These are phyloP conservation scores for Lagocephalus sceleratus DNA, from an alignment of 2,797 vertebrate genomes.

Conservation along the genomic window DNA sequence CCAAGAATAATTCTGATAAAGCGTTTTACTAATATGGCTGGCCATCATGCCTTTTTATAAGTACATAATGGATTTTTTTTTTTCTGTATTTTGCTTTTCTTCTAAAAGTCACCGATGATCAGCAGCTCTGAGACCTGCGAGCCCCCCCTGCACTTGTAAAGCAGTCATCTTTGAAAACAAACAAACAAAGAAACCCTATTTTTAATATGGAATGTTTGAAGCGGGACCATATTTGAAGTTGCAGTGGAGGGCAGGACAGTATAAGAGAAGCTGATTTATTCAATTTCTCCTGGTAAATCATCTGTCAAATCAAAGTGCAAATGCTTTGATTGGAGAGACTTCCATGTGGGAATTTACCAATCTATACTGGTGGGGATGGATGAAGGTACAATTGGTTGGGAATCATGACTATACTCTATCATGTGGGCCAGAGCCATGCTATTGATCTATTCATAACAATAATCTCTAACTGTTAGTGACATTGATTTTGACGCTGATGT, in stretches of 20 bases:
- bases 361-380: too few relatives aligned
- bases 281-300: slow-evolving; percentile 14
- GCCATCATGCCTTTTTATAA: slow-evolving; percentile 26
- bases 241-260: neutral
- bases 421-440: too few relatives aligned
- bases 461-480: too few relatives aligned
- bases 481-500: too few relatives aligned
- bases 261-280: slow-evolving; percentile 16
- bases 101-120: slow-evolving; percentile 17
- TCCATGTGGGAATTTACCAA: neutral
- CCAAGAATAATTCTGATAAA: slow-evolving; percentile 23
- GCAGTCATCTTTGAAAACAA: slow-evolving; percentile 16
- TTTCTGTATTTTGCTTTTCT: slow-evolving; percentile 26
- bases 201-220: slow-evolving; percentile 1
- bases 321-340: slow-evolving; percentile 27
- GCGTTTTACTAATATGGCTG: slow-evolving; percentile 33
- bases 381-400: too few relatives aligned
- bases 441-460: too few relatives aligned
- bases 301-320: slow-evolving; percentile 43
- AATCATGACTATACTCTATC: too few relatives aligned
- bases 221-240: slow-evolving; percentile 10
- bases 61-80: slow-evolving; percentile 35
- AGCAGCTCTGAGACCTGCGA: slow-evolving; percentile 2
- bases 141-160: slow-evolving; percentile 13
- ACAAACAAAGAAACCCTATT: too few relatives aligned